Evolutionary conservation across 2,113 vertebrate species (phyloP).

Genomic region (Sula dactylatra): DNA sequence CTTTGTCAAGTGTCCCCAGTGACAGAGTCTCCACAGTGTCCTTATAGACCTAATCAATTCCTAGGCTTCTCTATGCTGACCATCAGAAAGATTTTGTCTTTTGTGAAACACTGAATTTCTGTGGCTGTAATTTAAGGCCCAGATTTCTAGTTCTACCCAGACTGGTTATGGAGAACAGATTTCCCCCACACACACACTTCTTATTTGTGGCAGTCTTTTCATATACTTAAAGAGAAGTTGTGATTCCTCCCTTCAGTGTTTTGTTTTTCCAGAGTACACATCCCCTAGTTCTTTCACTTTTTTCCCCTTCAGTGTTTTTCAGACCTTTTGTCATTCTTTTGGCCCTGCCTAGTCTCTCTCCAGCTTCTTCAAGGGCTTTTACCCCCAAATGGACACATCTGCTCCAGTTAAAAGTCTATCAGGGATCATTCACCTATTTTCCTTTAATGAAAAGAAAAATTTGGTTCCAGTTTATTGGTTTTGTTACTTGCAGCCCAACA

Average conservation of each 20-base stretch:
- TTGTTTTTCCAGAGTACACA: not conserved
- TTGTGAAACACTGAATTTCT: not conserved
- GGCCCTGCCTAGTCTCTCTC: not conserved
- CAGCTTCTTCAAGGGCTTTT: not conserved
- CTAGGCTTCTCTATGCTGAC: not conserved
- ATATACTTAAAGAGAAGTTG: not conserved
- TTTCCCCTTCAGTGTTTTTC: not conserved
- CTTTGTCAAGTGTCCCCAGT: not conserved
- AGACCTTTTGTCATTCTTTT: not conserved
- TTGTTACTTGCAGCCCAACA: not conserved
- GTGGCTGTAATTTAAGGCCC: not conserved
- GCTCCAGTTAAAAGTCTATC: not conserved
- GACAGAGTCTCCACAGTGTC: not conserved
- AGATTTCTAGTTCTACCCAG: not conserved
- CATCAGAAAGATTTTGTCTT: not conserved
- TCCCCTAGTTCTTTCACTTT: not conserved
- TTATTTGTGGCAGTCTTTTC: not conserved
- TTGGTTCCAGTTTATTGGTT: not conserved
- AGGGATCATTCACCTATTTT: not conserved
- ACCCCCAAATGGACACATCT: not conserved
- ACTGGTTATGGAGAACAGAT: not conserved
- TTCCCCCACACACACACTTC: rapidly evolving
- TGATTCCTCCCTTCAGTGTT: not conserved
- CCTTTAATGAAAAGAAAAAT: not conserved
- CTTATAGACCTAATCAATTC: not conserved